phyloP scores from a whole-genome alignment of 2,888 invertebrate genomes.

The Leptura quadrifasciata region DNA sequence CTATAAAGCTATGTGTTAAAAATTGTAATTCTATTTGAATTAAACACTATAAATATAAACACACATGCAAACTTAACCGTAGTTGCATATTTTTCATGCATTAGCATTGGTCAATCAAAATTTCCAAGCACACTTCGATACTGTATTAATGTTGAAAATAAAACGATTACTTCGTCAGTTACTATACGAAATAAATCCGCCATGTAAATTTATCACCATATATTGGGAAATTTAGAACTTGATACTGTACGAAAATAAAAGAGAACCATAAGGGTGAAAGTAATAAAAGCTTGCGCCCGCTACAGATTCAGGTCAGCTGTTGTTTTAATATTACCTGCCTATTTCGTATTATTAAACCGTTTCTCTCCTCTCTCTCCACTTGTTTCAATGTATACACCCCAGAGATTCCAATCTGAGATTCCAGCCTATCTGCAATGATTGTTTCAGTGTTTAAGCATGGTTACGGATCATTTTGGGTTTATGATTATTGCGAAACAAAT shows the following conservation, averaged over 20 bases:
- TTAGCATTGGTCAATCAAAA: too few relatives aligned
- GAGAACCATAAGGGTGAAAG: not conserved
- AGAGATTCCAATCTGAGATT: not conserved
- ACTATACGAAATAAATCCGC: too few relatives aligned
- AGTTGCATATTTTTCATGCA: too few relatives aligned
- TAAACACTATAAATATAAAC: too few relatives aligned
- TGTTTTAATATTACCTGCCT: constrained; percentile 4
- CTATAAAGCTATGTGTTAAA: too few relatives aligned
- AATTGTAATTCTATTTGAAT: too few relatives aligned
- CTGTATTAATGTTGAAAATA: too few relatives aligned
- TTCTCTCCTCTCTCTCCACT: not conserved
- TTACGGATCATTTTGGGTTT: not conserved
- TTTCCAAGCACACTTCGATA: too few relatives aligned
- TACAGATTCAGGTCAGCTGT: constrained; percentile 4
- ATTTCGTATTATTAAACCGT: constrained; percentile 3
- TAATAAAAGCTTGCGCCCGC: not conserved
- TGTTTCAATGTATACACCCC: not conserved
- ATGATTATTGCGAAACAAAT: not conserved
- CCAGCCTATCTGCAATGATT: not conserved
- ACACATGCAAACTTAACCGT: too few relatives aligned
- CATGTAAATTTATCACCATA: not conserved
- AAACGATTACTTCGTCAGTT: too few relatives aligned
- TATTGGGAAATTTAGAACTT: not conserved
- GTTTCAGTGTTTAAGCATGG: not conserved
- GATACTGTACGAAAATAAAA: not conserved